Conservation (phyloP, 1,140 invertebrate species). For the Drosophila sucinea region DNA sequence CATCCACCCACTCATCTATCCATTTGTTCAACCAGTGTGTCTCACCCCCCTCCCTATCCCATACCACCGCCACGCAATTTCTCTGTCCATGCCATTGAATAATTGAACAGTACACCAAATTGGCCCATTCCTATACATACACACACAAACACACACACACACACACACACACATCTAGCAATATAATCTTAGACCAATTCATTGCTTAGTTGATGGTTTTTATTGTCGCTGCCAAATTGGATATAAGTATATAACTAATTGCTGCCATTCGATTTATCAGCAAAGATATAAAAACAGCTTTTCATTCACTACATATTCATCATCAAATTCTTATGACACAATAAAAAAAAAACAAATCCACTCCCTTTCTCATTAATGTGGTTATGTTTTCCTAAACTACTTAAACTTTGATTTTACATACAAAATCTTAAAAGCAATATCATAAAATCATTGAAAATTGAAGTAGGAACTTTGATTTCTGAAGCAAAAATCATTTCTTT, state of each 20-base stretch:
- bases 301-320: background rate
- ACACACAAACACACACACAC: too few species aligned
- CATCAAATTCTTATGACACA: background rate
- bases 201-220: constrained; percentile 9
- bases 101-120: constrained; percentile 11
- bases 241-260: constrained; percentile 15
- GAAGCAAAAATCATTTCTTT: too few species aligned
- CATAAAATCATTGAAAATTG: too few species aligned
- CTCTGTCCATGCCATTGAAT: constrained; percentile 6
- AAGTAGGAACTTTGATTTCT: too few species aligned
- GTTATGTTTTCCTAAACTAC: too few species aligned
- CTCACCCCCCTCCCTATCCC: background rate
- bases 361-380: too few species aligned
- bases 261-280: constrained; percentile 3
- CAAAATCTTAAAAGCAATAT: too few species aligned
- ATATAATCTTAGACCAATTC: constrained; percentile 12
- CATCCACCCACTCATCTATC: background rate
- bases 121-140: background rate
- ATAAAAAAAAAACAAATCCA: too few species aligned
- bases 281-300: constrained; percentile 1
- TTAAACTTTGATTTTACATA: too few species aligned
- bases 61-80: background rate
- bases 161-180: too few species aligned
- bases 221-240: constrained; percentile 1
- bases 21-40: background rate